These are phyloP conservation scores for Callospermophilus lateralis DNA, from an alignment of 2,113 vertebrate genomes.

Conservation along the genomic window DNA sequence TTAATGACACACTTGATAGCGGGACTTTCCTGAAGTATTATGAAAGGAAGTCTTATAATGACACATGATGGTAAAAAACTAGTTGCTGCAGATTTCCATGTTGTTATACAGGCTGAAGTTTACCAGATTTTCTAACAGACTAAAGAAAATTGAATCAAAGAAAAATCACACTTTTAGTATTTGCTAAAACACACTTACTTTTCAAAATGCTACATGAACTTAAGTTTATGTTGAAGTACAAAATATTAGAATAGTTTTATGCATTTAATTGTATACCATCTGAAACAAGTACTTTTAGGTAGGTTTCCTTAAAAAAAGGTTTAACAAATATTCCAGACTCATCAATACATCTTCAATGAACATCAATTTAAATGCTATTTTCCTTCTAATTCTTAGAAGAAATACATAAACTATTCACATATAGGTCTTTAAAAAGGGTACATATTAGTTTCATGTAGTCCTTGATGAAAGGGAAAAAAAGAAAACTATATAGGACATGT, in stretches of 20 bases:
- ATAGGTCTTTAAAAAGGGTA: not conserved
- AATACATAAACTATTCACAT: slow-evolving; percentile 20
- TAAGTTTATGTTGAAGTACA: slow-evolving; percentile 23
- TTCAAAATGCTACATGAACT: slow-evolving; percentile 43
- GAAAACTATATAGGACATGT: not conserved
- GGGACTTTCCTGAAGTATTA: slow-evolving; percentile 40
- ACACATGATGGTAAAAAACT: not conserved
- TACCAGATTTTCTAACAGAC: slow-evolving; percentile 10
- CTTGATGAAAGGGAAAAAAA: not conserved
- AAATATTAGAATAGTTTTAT: not conserved
- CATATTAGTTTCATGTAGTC: not conserved
- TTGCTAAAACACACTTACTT: slow-evolving; percentile 32
- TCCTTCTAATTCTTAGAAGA: slow-evolving; percentile 1
- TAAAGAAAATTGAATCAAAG: not conserved
- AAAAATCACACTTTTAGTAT: not conserved
- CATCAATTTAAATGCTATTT: slow-evolving; percentile 2
- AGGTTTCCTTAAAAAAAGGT: not conserved
- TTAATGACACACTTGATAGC: not conserved
- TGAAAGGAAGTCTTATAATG: not conserved
- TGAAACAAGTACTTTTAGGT: slow-evolving; percentile 5
- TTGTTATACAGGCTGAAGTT: not conserved
- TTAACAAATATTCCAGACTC: slow-evolving; percentile 19
- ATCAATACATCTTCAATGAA: slow-evolving; percentile 25
- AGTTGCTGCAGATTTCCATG: not conserved
- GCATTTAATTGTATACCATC: slow-evolving; percentile 12